Conservation (phyloP, 1,140 invertebrate genomes). For the Coptotermes formosanus region DNA sequence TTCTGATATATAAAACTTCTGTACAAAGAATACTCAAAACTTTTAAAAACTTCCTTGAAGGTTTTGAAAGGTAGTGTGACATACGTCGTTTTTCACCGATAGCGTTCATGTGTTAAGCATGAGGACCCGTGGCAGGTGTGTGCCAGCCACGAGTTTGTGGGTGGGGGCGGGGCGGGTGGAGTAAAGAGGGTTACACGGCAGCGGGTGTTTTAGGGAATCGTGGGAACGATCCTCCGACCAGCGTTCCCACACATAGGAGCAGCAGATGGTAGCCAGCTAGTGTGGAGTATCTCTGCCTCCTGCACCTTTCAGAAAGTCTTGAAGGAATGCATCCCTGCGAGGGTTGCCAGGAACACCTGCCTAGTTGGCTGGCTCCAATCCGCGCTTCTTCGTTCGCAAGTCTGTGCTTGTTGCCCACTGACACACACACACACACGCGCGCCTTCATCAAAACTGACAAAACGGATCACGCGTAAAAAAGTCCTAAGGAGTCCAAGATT, state of each 20-base stretch:
- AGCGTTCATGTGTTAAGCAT: background rate
- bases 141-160: slow-evolving; percentile 27
- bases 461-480: too few relatives aligned
- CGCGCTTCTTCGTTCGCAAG: background rate
- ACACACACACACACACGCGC: too few relatives aligned
- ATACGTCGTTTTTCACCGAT: background rate
- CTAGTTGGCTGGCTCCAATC: background rate
- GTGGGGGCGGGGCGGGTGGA: slow-evolving; percentile 19
- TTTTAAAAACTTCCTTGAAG: too few relatives aligned
- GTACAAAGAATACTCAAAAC: too few relatives aligned
- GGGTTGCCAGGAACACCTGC: background rate
- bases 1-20: too few relatives aligned
- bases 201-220: slow-evolving; percentile 21
- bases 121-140: slow-evolving; percentile 31
- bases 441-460: too few relatives aligned
- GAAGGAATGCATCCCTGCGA: background rate
- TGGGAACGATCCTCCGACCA: slow-evolving; percentile 21
- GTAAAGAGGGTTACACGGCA: background rate
- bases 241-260: slow-evolving; percentile 30
- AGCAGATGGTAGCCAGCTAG: slow-evolving; percentile 26
- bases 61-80: background rate
- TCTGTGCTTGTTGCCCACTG: background rate
- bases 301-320: slow-evolving; percentile 9
- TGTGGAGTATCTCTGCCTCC: slow-evolving; percentile 13
- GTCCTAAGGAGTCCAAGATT: too few relatives aligned